Percentiles rank a stretch among this genome's conserved stretches.
These are phyloP conservation scores for Canis aureus DNA, from an alignment of 2,113 vertebrate genomes.

Conservation along the genomic window DNA sequence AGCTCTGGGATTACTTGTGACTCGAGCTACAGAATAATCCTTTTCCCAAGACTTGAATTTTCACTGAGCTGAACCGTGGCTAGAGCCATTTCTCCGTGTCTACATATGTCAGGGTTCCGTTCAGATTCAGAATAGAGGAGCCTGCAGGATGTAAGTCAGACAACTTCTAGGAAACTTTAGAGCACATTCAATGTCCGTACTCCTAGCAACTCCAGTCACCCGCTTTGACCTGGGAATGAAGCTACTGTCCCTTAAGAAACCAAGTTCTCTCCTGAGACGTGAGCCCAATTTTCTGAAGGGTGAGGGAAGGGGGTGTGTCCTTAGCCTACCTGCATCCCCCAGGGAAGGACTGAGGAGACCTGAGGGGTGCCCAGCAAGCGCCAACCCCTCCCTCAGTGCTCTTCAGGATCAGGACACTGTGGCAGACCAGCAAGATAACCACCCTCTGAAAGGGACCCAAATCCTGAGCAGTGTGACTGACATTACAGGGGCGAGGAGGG, in stretches of 20 bases:
- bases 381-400: not conserved
- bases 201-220: not conserved
- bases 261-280: not conserved
- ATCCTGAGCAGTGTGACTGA: not conserved
- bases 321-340: fast-evolving
- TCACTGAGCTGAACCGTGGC: not conserved
- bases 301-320: fast-evolving
- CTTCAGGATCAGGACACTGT: too few relatives aligned
- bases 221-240: not conserved
- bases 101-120: not conserved
- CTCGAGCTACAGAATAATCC: not conserved
- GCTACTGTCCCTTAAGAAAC: not conserved
- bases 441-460: not conserved
- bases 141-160: not conserved
- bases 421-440: fast-evolving
- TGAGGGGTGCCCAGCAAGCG: not conserved
- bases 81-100: not conserved
- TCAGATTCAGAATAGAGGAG: not conserved
- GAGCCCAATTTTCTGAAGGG: not conserved
- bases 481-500: not conserved
- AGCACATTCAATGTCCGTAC: too few relatives aligned
- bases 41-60: not conserved
- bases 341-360: not conserved
- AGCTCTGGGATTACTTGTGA: not conserved
- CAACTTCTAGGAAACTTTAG: fast-evolving